Conservation (phyloP, 1,140 invertebrate species). For the Diprion similis region DNA sequence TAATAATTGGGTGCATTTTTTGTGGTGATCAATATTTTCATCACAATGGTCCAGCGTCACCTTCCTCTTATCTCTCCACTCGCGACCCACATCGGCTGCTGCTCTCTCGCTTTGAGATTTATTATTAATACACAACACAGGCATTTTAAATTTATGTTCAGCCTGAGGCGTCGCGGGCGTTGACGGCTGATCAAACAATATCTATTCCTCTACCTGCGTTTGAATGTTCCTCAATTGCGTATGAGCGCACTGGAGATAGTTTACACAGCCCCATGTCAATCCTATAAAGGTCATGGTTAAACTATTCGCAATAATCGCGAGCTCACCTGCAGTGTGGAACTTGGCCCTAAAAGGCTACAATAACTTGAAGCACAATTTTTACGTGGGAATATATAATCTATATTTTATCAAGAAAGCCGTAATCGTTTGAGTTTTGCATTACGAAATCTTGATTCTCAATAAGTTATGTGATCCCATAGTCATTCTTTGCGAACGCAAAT, state of each 20-base stretch:
- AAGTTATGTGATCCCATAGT: no score
- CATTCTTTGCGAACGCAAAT: no score
- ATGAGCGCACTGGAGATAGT: no score
- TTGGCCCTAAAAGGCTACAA: slow-evolving; percentile 1
- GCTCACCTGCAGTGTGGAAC: neutral
- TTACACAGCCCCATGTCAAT: neutral
- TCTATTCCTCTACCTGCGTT: neutral
- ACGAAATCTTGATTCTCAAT: no score
- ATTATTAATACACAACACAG: neutral
- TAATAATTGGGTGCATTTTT: no score
- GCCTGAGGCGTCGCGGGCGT: neutral
- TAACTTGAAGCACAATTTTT: neutral
- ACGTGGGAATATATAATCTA: neutral
- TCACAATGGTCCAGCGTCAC: no score
- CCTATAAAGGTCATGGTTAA: neutral
- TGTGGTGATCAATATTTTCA: no score
- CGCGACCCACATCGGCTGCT: no score
- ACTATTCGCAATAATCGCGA: neutral
- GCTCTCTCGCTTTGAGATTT: neutral
- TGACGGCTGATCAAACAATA: neutral
- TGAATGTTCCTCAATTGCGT: no score
- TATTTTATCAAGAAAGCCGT: neutral
- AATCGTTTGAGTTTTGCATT: no score
- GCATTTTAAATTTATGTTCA: neutral
- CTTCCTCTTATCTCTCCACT: no score